Conservation (phyloP, 2,113 vertebrate species). For the Laticauda colubrina region DNA sequence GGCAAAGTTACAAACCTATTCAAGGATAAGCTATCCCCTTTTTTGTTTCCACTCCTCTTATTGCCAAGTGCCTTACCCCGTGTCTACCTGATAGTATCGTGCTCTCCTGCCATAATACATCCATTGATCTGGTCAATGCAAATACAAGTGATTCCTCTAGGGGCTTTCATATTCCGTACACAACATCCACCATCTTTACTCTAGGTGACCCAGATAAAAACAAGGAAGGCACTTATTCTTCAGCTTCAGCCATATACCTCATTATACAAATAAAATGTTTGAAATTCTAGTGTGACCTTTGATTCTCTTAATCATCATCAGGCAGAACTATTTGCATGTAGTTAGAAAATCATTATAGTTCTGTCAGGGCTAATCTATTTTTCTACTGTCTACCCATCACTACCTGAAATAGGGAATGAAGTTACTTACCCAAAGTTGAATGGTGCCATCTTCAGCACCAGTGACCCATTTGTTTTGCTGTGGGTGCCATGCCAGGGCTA, state of each 20-base stretch:
- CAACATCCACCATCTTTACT: constrained; percentile 44
- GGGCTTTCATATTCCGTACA: constrained; percentile 37
- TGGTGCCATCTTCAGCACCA: constrained; percentile 56
- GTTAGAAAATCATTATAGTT: neutral
- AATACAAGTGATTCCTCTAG: constrained; percentile 45
- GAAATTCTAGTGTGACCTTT: neutral
- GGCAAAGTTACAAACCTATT: neutral
- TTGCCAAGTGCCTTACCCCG: neutral
- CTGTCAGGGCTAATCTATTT: neutral
- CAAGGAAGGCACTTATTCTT: neutral
- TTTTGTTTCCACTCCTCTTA: neutral
- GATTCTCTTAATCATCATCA: neutral
- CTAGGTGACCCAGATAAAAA: constrained; percentile 27
- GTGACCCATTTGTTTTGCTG: constrained; percentile 47
- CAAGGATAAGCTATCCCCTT: neutral
- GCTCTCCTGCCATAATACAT: constrained; percentile 48
- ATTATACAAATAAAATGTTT: neutral
- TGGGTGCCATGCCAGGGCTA: constrained; percentile 49
- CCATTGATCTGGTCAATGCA: constrained; percentile 54
- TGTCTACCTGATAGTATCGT: constrained; percentile 50
- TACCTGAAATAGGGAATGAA: neutral
- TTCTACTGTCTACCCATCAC: neutral
- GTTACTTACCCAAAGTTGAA: constrained; percentile 53
- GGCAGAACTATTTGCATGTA: neutral
- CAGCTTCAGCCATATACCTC: neutral